Percentiles rank a stretch among this genome's conserved stretches.
Conservation (phyloP, 1,140 invertebrate species). For the Drosophila rhopaloa region DNA sequence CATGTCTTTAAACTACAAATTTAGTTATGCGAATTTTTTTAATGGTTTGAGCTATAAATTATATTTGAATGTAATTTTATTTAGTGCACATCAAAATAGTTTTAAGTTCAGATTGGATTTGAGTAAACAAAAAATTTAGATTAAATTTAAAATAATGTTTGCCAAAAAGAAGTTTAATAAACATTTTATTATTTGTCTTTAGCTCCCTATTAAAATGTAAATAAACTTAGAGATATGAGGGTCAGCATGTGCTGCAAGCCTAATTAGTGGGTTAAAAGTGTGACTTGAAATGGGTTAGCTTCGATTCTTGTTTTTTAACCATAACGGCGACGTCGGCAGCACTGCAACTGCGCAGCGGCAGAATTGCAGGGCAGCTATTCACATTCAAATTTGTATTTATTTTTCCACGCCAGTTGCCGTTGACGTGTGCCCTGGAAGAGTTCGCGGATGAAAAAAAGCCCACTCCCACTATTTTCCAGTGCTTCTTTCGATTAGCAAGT, state of each 20-base stretch:
- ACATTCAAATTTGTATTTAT: slow-evolving; percentile 23
- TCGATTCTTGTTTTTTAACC: slow-evolving; percentile 30
- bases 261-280: not conserved
- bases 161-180: too few relatives aligned
- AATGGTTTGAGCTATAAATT: too few relatives aligned
- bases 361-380: slow-evolving; percentile 17
- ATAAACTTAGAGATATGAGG: too few relatives aligned
- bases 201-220: too few relatives aligned
- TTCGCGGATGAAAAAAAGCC: slow-evolving; percentile 13
- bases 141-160: too few relatives aligned
- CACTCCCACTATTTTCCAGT: slow-evolving; percentile 1
- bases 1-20: too few relatives aligned
- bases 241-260: not conserved
- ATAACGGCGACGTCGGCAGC: slow-evolving; percentile 2
- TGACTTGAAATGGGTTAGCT: slow-evolving; percentile 16
- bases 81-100: too few relatives aligned
- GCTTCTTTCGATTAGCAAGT: slow-evolving; percentile 24
- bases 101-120: too few relatives aligned
- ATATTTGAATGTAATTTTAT: too few relatives aligned
- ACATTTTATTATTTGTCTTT: too few relatives aligned
- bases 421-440: slow-evolving; percentile 68
- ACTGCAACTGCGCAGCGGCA: slow-evolving; percentile 7
- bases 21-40: too few relatives aligned
- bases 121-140: too few relatives aligned
- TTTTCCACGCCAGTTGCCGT: slow-evolving; percentile 50